These are phyloP conservation scores for Muraenolepis orangiensis DNA, from an alignment of 2,797 vertebrate species.

Conservation along the genomic window DNA sequence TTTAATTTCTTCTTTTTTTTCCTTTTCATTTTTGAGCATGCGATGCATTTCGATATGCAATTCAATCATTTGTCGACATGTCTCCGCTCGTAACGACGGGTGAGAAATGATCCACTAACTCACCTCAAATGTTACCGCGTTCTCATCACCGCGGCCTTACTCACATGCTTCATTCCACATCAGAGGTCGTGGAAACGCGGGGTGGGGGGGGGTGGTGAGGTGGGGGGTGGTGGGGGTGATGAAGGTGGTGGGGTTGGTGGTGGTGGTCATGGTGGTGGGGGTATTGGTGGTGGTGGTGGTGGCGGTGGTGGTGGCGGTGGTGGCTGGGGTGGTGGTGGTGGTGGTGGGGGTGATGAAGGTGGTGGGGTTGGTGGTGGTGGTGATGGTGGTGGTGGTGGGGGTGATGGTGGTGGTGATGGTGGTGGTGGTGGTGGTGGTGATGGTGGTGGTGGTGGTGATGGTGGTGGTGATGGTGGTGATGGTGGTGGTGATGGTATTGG, in stretches of 20 bases:
- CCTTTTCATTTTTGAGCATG: not conserved
- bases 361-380: too few relatives aligned
- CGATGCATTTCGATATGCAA: not conserved
- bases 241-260: not conserved
- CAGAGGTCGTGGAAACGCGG: conserved; percentile 22
- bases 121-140: conserved; percentile 32
- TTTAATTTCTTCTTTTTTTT: too few relatives aligned
- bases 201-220: not conserved
- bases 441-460: too few relatives aligned
- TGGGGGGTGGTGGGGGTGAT: too few relatives aligned
- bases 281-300: too few relatives aligned
- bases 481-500: not conserved
- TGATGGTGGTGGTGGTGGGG: too few relatives aligned
- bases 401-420: not conserved
- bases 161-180: conserved; percentile 26
- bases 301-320: not conserved
- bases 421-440: too few relatives aligned
- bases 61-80: not conserved
- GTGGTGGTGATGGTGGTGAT: too few relatives aligned
- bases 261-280: not conserved
- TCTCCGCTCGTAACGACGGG: too few relatives aligned
- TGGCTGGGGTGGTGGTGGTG: not conserved
- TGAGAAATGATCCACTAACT: not conserved
- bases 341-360: too few relatives aligned
- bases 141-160: conserved; percentile 16